Evolutionary conservation across 2,113 vertebrate genomes (phyloP), one percentile per base, ranked within the genome.

Genomic region (Pithys albifrons): DNA sequence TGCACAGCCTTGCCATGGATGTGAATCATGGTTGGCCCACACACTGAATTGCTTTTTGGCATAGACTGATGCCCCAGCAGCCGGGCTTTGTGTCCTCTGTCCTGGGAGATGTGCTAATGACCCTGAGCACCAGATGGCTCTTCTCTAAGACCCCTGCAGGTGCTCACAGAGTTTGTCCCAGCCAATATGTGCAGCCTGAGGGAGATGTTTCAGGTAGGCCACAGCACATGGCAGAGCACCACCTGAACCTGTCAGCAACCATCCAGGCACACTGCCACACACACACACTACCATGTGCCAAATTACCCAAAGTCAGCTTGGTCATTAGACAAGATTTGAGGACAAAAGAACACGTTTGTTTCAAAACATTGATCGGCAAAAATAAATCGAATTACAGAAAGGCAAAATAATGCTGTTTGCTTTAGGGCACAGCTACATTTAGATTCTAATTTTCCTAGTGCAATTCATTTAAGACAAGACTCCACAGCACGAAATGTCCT

Each of bases 331-430:
- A 24, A 81, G 54, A 70, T 70, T 0, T 6, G 85, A 94, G 91
- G 91, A 80, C 88, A 59, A 81, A 89, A 91, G 83, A 91, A 80
- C 83, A 51, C 3, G 6, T 77, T 93, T n/a, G 54, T 82, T 79
- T 74, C 67, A 5, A 43, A 83, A 83, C 85, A 93, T 94, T 51
- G 95, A 96, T 92, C 94, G 22, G 71, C 79, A 74, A 76, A 80
- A 94, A 80, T 51, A 92, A 96, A 97, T 91, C 59, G 12, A 86
- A 88, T 97, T 97, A 92, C 61, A 45, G 86, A 65, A 78, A 81
- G 86, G 83, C 93, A 93, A 89, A 96, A 84, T 62, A 69, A 87
- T 27, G 76, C 86, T 81, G 80, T 57, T 95, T 81, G 95, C 96
- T 95, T 92, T 91, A 84, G 93, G 96, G 89, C 72, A 72, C 20